Conservation (phyloP, 2,797 vertebrate genomes). For the Prunella strophiata region DNA sequence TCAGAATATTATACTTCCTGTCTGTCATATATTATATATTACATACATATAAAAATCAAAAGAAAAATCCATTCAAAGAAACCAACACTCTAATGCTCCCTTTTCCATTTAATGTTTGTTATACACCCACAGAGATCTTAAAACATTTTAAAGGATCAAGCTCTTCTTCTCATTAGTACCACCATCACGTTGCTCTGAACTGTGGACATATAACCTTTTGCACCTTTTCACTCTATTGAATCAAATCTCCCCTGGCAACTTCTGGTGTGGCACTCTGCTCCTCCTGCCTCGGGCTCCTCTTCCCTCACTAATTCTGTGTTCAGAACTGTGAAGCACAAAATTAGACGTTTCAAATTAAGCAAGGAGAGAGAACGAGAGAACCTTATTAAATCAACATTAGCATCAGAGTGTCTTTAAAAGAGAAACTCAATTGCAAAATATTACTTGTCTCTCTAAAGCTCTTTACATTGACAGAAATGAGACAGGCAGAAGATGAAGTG, state of each 20-base stretch:
- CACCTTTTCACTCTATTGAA: constrained; percentile 61
- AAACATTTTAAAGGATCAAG: constrained; percentile 13
- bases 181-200: background rate
- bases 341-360: constrained; percentile 76
- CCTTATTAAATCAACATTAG: constrained; percentile 81
- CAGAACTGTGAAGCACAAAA: constrained; percentile 80
- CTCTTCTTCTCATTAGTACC: constrained; percentile 21
- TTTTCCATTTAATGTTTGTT: background rate
- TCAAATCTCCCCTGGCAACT: constrained; percentile 63
- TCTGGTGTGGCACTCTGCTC: constrained; percentile 23
- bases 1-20: background rate
- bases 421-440: constrained; percentile 67
- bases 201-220: constrained; percentile 34
- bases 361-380: constrained; percentile 64
- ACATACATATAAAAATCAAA: background rate
- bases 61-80: constrained; percentile 44
- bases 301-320: constrained; percentile 70
- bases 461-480: constrained; percentile 31
- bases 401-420: constrained; percentile 66
- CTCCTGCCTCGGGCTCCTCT: constrained; percentile 46
- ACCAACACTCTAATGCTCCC: background rate
- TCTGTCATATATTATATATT: background rate
- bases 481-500: background rate
- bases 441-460: constrained; percentile 51
- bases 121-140: constrained; percentile 7